A percentile compares a stretch with the other conserved stretches of the same genome.
These are phyloP conservation scores for Scleropages formosus DNA, from an alignment of 2,797 vertebrate genomes.

Conservation along the genomic window DNA sequence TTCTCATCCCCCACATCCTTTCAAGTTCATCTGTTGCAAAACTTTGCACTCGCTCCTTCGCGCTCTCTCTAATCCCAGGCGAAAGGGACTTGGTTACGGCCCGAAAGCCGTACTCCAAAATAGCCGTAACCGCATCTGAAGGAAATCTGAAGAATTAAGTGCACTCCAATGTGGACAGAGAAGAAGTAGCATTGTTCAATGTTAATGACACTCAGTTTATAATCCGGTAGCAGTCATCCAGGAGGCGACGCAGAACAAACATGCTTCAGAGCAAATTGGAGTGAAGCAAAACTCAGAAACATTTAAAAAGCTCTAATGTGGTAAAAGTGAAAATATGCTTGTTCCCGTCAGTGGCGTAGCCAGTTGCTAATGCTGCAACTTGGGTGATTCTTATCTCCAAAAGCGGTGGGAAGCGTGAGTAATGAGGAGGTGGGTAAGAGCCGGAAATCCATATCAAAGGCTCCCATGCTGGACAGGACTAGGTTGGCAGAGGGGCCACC, in stretches of 20 bases:
- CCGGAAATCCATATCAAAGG: constrained; percentile 11
- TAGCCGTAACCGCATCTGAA: constrained; percentile 64
- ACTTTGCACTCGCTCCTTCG: constrained; percentile 52
- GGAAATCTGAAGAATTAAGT: constrained; percentile 67
- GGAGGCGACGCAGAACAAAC: constrained; percentile 30
- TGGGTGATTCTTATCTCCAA: background rate
- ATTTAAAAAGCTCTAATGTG: background rate
- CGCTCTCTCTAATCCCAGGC: constrained; percentile 73
- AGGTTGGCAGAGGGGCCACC: constrained; percentile 9
- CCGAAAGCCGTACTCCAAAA: constrained; percentile 72
- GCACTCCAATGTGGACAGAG: constrained; percentile 57
- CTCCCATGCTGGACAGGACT: background rate
- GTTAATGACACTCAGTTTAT: constrained; percentile 42
- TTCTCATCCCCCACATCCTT: constrained; percentile 65
- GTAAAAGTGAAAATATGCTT: background rate
- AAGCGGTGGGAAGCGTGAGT: constrained; percentile 5
- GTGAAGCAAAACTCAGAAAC: constrained; percentile 18
- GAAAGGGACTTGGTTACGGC: constrained; percentile 70
- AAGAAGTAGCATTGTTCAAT: constrained; percentile 46
- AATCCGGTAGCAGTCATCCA: constrained; percentile 46
- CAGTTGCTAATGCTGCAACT: background rate
- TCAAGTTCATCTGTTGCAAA: constrained; percentile 71
- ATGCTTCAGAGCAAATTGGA: constrained; percentile 27
- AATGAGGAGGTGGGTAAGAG: background rate
- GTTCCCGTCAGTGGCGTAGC: background rate